Conservation (phyloP, 2,797 vertebrate species). For the Loris lydekkerianus region DNA sequence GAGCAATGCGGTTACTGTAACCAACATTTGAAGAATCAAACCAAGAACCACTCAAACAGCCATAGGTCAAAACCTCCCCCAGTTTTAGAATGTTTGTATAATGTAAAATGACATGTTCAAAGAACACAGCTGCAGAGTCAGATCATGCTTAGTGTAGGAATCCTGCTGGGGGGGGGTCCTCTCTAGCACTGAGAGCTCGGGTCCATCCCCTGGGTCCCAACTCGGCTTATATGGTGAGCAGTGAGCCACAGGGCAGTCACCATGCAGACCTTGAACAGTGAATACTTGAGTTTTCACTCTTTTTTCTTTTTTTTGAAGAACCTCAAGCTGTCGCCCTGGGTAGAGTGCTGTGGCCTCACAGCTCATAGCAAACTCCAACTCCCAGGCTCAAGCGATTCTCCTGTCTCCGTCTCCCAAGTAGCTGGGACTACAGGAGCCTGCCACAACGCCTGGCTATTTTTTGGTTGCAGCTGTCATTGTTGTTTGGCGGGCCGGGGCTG, state of each 20-base stretch:
- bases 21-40: not conserved
- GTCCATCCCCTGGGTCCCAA: not conserved
- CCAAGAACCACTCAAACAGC: not conserved
- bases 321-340: too few species aligned
- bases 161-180: not conserved
- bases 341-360: too few species aligned
- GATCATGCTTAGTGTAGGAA: not conserved
- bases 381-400: too few species aligned
- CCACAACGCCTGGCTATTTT: too few species aligned
- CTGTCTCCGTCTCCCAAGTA: too few species aligned
- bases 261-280: not conserved
- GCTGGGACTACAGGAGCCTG: too few species aligned
- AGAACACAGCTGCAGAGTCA: not conserved
- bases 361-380: too few species aligned
- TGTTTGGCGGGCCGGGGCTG: too few species aligned
- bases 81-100: not conserved
- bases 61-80: not conserved
- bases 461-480: too few species aligned
- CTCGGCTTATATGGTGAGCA: not conserved
- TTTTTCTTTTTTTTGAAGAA: too few species aligned
- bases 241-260: not conserved
- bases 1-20: not conserved
- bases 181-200: not conserved
- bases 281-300: not conserved
- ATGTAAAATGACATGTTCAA: not conserved